Percentiles rank a stretch among this genome's conserved stretches.
Conservation (phyloP, 2,113 vertebrate genomes). For the Collichthys lucidus region DNA sequence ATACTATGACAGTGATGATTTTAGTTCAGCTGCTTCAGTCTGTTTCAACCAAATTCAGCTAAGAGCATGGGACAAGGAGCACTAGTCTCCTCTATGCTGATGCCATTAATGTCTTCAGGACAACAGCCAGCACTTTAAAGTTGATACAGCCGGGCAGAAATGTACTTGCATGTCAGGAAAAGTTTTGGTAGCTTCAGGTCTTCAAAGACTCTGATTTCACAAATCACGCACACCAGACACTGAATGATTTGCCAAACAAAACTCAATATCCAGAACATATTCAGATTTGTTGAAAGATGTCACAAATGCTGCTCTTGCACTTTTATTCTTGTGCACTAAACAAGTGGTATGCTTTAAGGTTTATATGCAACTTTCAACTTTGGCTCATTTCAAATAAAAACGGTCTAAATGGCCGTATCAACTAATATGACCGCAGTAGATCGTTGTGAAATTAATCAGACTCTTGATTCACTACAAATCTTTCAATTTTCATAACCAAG, state of each 20-base stretch:
- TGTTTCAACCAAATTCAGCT: conserved; percentile 30
- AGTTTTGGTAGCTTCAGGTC: conserved; percentile 60
- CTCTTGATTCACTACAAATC: background rate
- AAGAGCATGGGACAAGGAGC: conserved; percentile 13
- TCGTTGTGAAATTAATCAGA: background rate
- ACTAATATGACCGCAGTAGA: background rate
- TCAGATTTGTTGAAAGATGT: conserved; percentile 9
- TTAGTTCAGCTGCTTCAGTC: background rate
- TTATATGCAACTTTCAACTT: background rate
- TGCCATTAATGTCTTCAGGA: conserved; percentile 54
- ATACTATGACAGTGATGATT: background rate
- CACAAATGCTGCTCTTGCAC: background rate
- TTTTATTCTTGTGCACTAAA: too few species aligned
- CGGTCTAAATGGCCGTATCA: background rate
- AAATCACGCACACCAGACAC: conserved; percentile 48
- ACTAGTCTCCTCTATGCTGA: conserved; percentile 33
- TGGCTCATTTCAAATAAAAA: background rate
- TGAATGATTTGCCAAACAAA: conserved; percentile 32
- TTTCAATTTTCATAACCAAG: background rate
- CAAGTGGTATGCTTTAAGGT: background rate
- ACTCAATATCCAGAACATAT: conserved; percentile 20
- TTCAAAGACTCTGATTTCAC: conserved; percentile 56
- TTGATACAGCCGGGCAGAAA: conserved; percentile 55
- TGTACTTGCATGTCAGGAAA: conserved; percentile 49
- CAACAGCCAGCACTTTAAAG: conserved; percentile 64